Evolutionary conservation across 1,140 invertebrate species (phyloP).

Genomic region (Formica exsecta): DNA sequence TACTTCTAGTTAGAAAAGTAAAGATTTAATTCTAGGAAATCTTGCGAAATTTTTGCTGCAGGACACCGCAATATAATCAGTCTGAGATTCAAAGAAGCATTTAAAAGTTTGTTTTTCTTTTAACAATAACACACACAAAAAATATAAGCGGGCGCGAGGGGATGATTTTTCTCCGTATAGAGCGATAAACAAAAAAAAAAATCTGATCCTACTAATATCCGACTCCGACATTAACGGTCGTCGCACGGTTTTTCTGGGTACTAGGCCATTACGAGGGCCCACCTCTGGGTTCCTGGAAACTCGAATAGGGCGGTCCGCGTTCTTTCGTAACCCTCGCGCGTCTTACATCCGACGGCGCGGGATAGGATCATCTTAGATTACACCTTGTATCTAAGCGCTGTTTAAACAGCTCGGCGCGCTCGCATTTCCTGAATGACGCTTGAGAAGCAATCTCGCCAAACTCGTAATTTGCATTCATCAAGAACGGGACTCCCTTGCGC

Average conservation of each 20-base stretch:
- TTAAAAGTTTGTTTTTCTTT: not conserved
- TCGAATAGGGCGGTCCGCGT: constrained; percentile 74
- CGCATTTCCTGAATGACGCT: constrained; percentile 14
- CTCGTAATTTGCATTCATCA: constrained; percentile 16
- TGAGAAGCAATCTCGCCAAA: constrained; percentile 19
- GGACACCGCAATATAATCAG: not conserved
- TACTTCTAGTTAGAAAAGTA: not conserved
- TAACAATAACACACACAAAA: constrained; percentile 13
- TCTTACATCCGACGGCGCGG: constrained; percentile 10
- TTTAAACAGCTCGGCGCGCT: not conserved
- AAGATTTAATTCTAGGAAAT: not conserved
- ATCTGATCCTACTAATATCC: constrained; percentile 45
- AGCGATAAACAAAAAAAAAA: constrained; percentile 32
- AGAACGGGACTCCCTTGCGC: not conserved
- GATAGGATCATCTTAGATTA: constrained; percentile 50
- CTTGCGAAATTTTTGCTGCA: not conserved
- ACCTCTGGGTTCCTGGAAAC: constrained; percentile 79
- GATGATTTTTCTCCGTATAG: constrained; percentile 24
- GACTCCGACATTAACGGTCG: constrained; percentile 66
- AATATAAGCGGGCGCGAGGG: not conserved
- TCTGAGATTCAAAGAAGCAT: not conserved
- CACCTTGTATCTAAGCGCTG: constrained; percentile 23
- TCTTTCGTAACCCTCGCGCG: constrained; percentile 51
- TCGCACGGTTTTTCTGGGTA: constrained; percentile 70
- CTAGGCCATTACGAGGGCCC: constrained; percentile 66